Base-by-base conservation (phyloP, 1,140 invertebrate genomes). In the Drosophila persimilis region DNA sequence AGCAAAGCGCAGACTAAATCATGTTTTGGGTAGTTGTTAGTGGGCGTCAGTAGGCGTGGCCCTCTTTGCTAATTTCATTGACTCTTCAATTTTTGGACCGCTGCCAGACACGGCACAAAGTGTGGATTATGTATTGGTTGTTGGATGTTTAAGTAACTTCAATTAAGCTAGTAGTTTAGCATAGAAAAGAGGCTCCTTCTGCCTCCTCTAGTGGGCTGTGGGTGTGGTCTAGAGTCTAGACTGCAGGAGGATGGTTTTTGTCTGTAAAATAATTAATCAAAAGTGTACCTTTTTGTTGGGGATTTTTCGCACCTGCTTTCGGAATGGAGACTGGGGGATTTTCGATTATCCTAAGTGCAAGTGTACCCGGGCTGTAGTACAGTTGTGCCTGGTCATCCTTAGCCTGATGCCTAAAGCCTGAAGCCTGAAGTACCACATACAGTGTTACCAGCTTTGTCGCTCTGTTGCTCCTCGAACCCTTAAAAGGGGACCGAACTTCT, bases 281-380 rank as follows among this genome's bases (percentile, higher is more conserved):
- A 47, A 35, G 45, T 26, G 3, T 51, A 52, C 58, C 45, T 47
- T 53, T 48, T 59, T 62, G 59, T 46, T 60, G 53, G 46, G 52
- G 52, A 56, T 44, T 58, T 55, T 59, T 65, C 53, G 67, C 63
- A 73, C 54, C 56, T 65, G 54, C 20, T 64, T 52, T 56, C 54
- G 50, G 31, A 31, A 9, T 9, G 31, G 31, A 31, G 50, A 17
- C n/a, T 26, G 7, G 22, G 39, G 57, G 45, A 9, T 78, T 81
- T 86, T 88, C 78, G 88, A 86, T 86, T 86, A 88, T 73, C 60
- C 78, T 83, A 86, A 86, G 81, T 86, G 83, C 70, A 55, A 39
- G 44, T 53, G 56, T 56, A 47, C 31, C 31, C 9, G 9, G 31
- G 9, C 3, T 54, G 57, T 17, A 64, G 80, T 85, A 85, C 81